Evolutionary conservation across 2,113 vertebrate genomes (phyloP).

Genomic region (Piaya cayana): DNA sequence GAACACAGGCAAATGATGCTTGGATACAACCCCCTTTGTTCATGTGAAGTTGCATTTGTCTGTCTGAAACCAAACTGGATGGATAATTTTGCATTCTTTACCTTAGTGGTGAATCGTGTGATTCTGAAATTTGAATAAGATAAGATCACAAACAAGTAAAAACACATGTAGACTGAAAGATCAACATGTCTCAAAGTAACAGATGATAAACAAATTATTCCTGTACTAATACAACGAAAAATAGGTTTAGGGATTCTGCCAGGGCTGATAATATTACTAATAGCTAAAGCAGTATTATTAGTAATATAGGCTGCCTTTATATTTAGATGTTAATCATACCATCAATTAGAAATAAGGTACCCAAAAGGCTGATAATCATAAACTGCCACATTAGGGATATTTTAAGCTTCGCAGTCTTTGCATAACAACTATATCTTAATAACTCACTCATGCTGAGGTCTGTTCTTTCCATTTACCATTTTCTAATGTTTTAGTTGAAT

Average conservation of each 20-base stretch:
- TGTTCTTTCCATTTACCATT: neutral
- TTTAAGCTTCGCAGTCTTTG: neutral
- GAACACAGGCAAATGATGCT: neutral
- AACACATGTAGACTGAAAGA: slow-evolving; percentile 49
- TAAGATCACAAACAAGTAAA: slow-evolving; percentile 56
- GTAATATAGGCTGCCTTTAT: neutral
- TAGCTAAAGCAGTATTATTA: neutral
- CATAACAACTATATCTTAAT: neutral
- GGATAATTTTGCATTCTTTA: slow-evolving; percentile 56
- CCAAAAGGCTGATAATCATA: neutral
- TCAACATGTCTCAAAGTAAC: slow-evolving; percentile 54
- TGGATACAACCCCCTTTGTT: slow-evolving; percentile 18
- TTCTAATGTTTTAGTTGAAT: neutral
- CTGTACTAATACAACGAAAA: neutral
- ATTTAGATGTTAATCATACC: neutral
- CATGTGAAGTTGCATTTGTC: slow-evolving; percentile 14
- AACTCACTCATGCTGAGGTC: neutral
- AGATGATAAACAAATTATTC: slow-evolving; percentile 36
- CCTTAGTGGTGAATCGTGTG: slow-evolving; percentile 21
- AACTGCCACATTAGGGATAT: neutral
- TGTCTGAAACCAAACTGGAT: slow-evolving; percentile 43
- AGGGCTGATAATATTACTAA: neutral
- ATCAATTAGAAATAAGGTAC: neutral
- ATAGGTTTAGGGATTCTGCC: neutral
- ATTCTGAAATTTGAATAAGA: slow-evolving; percentile 51